These are phyloP conservation scores for Paguma larvata DNA, from an alignment of 2,797 vertebrate genomes.

Conservation along the genomic window DNA sequence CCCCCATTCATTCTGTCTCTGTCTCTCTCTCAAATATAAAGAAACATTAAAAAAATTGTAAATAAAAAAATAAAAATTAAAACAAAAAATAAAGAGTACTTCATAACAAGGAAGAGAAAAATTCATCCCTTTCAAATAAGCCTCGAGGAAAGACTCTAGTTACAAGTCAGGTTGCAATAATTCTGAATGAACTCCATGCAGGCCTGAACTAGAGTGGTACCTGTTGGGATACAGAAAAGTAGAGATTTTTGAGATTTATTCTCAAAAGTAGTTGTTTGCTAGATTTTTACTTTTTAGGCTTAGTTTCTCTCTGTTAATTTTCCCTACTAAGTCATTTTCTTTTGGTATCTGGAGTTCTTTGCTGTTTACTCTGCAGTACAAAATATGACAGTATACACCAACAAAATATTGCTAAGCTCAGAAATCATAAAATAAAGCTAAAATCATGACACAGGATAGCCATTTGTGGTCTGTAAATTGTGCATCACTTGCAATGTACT, in stretches of 20 bases:
- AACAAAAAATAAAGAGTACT: not conserved
- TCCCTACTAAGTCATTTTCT: not conserved
- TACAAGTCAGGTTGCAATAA: not conserved
- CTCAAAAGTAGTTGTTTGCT: not conserved
- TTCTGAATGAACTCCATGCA: not conserved
- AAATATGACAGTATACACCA: accelerated
- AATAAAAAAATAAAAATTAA: too few species aligned
- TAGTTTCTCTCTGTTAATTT: not conserved
- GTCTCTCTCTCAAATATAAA: too few species aligned
- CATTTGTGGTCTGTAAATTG: slow-evolving; percentile 28
- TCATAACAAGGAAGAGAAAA: not conserved
- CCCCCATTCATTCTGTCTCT: too few species aligned
- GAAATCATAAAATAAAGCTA: slow-evolving; percentile 61
- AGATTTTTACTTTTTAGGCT: not conserved
- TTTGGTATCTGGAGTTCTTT: not conserved
- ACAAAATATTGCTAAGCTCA: slow-evolving; percentile 57
- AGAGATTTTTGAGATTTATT: not conserved
- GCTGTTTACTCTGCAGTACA: not conserved
- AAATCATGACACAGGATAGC: not conserved
- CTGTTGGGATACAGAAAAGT: not conserved
- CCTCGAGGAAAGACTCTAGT: not conserved
- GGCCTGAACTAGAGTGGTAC: too few species aligned
- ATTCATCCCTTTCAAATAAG: slow-evolving; percentile 30
- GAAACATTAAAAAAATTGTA: too few species aligned
- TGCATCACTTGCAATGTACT: not conserved